These are phyloP conservation scores for Peromyscus polionotus DNA, from an alignment of 2,113 vertebrate species.

Conservation along the genomic window DNA sequence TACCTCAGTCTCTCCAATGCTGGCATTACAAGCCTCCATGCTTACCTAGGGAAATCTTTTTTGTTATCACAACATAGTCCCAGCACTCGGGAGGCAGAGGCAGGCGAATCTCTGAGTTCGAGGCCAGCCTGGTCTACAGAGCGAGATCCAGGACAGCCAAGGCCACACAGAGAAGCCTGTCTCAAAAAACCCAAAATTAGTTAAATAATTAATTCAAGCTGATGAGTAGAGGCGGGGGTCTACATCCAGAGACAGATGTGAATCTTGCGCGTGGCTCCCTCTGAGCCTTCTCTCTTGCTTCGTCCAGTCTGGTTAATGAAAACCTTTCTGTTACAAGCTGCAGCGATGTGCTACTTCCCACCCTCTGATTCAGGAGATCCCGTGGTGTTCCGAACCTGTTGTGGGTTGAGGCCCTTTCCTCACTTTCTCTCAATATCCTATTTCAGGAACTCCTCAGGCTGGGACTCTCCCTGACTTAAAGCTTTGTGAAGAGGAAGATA, in stretches of 20 bases:
- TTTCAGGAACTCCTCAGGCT: not conserved
- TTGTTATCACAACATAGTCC: not conserved
- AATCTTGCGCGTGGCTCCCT: conserved; percentile 14
- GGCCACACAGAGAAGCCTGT: not conserved
- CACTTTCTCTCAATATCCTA: not conserved
- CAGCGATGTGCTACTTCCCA: not conserved
- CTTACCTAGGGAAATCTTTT: not conserved
- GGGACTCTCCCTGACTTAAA: not conserved
- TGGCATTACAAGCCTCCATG: not conserved
- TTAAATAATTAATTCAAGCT: not conserved
- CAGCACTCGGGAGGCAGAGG: not conserved
- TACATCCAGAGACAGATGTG: not conserved
- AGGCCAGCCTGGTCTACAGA: not conserved
- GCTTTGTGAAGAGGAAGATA: not conserved
- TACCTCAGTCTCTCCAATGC: not conserved
- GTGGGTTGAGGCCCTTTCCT: not conserved
- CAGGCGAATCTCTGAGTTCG: not conserved
- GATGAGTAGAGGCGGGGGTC: not conserved
- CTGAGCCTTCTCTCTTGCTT: not conserved
- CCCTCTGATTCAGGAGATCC: not conserved
- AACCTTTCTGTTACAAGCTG: conserved; percentile 35
- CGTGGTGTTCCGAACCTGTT: not conserved
- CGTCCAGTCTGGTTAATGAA: conserved; percentile 1
- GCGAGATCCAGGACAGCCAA: not conserved
- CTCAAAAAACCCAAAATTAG: not conserved